Base-by-base conservation (phyloP, 2,888 invertebrate species). In the Noctua comes region DNA sequence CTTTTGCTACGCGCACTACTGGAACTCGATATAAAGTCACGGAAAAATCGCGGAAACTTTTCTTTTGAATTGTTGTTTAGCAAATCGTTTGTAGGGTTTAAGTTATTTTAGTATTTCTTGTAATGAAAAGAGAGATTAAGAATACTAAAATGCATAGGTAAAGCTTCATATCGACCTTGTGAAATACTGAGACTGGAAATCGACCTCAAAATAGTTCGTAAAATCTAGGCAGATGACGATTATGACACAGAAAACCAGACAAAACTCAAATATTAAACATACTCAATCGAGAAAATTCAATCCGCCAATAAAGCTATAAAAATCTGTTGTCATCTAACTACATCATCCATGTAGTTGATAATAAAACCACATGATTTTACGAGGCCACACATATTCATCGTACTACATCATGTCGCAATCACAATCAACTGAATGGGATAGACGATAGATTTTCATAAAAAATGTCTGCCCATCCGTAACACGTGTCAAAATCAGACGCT, bases 401-500 rank as follows among this genome's bases (percentile, higher is more conserved):
- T 27, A 57, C 51, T 66, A 59, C 54, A 69, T 54, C 54, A 69
- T 54, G 78, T 79, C 64, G 24, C 59, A 85, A 83, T 76, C 77
- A 73, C 40, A 82, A 68, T 71, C 81, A 82, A 77, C 13, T 73
- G 75, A 75, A 77, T 71, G 36, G 27, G 46, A 68, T n/a, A 68
- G 31, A 8, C 31, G 57, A 69, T 76, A 73, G 75, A 86, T 81
- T 81, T 79, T 64, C 77, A 86, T 77, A 84, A 83, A 83, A 86
- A 86, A 78, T 73, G 65, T 68, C 70, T 72, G 62, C 76, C 68
- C 76, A 83, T 75, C 68, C 43, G 68, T 84, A 73, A 73, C 80
- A 68, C 66, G 70, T 83, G 80, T 68, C 86, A 75, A 70, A 78
- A 81, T 57, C 84, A 76, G 77, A 68, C 74, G 68, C 27, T 87